Evolutionary conservation across 2,797 vertebrate genomes (phyloP), one percentile per base, ranked within the genome.

Genomic region (Margarornis squamiger): DNA sequence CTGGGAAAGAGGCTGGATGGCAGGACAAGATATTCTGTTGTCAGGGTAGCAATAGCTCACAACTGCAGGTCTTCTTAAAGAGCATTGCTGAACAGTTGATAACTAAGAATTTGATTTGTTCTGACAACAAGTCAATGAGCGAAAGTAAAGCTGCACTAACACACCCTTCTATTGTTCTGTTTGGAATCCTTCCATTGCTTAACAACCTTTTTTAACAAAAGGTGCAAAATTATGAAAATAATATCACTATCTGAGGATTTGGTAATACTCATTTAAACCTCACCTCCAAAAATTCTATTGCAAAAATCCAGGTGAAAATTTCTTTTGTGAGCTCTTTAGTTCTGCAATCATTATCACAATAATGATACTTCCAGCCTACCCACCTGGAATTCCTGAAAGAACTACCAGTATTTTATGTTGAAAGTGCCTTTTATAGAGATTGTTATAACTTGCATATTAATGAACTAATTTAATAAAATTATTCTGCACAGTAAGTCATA

Each of bases 121-220:
- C 78, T 95, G 93, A 92, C 92, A 96, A 93, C 83, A 97, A 86
- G 87, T 96, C 95, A 95, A 39, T 59, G 87, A 72, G 43, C 92
- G 92, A 96, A 97, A 96, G 76, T 93, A 84, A 93, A 93, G 93
- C 88, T 86, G 75, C 68, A 75, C 62, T 78, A 48, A 86, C 43
- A n/a, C 48, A 3, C 62, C 23, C 55, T 87, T 68, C 88, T 75
- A 94, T 95, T 95, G 92, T 96, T 95, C 94, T 93, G 57, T 91
- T 93, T 95, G 92, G 96, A 96, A 94, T 83, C 43, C 78, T 91
- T 94, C 88, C 63, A 89, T n/a, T 88, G 68, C 76, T 90, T 91
- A 92, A 92, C 58, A 88, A 73, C 12, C 16, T 70, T 85, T 82
- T 94, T 88, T 71, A 71, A 27, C 70, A 83, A 86, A 94, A 93